A percentile compares a stretch with the other conserved stretches of the same genome.
Conservation (phyloP, 2,797 vertebrate species). For the Acridotheres tristis region DNA sequence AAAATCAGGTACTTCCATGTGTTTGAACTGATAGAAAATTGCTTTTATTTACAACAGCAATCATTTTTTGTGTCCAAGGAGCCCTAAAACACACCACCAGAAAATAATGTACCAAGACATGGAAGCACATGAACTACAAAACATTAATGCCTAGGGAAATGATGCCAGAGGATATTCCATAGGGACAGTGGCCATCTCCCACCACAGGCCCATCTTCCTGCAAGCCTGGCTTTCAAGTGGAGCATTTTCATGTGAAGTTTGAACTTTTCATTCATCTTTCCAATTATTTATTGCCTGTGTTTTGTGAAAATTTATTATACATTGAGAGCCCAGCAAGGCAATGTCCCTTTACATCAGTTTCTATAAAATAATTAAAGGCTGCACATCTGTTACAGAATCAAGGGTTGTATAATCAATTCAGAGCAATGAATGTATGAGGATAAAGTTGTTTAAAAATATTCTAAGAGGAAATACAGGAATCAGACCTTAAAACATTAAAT, state of each 20-base stretch:
- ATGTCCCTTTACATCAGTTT: not conserved
- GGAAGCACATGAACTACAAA: not conserved
- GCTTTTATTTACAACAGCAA: not conserved
- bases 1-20: not conserved
- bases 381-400: not conserved
- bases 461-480: not conserved
- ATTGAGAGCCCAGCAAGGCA: not conserved
- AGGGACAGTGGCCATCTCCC: not conserved
- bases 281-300: not conserved
- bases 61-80: not conserved
- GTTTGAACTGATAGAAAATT: not conserved
- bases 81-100: not conserved
- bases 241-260: not conserved
- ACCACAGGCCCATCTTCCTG: not conserved
- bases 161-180: not conserved
- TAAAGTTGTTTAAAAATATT: not conserved
- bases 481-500: not conserved
- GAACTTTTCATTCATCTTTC: not conserved
- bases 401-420: not conserved
- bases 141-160: not conserved
- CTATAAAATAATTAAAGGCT: constrained; percentile 37
- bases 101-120: not conserved
- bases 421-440: not conserved
- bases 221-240: not conserved
- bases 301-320: not conserved